These are phyloP conservation scores for Bucorvus abyssinicus DNA, from an alignment of 2,797 vertebrate genomes.

Conservation along the genomic window DNA sequence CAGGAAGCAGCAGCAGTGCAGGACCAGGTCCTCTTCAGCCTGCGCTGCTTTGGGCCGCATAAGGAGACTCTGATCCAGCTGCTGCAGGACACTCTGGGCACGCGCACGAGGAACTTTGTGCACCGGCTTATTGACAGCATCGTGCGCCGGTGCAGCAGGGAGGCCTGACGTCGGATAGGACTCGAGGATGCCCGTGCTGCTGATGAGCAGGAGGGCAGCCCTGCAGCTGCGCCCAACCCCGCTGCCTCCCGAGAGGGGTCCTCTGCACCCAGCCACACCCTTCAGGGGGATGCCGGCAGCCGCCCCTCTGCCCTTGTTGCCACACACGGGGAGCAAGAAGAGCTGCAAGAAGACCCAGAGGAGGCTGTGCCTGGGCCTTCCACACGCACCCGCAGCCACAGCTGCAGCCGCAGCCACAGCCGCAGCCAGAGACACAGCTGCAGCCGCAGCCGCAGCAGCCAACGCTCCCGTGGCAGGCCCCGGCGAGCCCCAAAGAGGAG, in stretches of 20 bases:
- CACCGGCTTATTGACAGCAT: neutral
- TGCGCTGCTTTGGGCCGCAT: neutral
- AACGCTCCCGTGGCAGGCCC: neutral
- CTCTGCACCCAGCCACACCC: too few relatives aligned
- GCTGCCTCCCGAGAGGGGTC: too few relatives aligned
- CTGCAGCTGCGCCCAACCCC: too few relatives aligned
- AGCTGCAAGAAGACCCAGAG: neutral
- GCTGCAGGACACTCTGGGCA: neutral
- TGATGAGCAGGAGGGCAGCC: too few relatives aligned
- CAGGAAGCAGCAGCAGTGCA: neutral
- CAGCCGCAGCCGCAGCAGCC: neutral
- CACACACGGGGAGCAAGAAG: neutral
- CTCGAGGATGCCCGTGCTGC: too few relatives aligned
- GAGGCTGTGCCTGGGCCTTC: neutral
- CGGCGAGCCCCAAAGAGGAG: neutral
- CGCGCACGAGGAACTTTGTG: neutral
- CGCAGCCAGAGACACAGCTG: too few relatives aligned
- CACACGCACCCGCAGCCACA: too few relatives aligned
- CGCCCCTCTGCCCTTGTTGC: neutral
- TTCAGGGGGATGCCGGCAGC: neutral
- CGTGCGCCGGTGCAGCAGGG: neutral
- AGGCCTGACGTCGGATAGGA: too few relatives aligned
- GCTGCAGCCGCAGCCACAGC: too few relatives aligned
- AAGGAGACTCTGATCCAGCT: neutral
- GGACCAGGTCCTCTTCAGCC: neutral